These are phyloP conservation scores for Coendou prehensilis DNA, from an alignment of 2,797 vertebrate genomes.

Conservation along the genomic window DNA sequence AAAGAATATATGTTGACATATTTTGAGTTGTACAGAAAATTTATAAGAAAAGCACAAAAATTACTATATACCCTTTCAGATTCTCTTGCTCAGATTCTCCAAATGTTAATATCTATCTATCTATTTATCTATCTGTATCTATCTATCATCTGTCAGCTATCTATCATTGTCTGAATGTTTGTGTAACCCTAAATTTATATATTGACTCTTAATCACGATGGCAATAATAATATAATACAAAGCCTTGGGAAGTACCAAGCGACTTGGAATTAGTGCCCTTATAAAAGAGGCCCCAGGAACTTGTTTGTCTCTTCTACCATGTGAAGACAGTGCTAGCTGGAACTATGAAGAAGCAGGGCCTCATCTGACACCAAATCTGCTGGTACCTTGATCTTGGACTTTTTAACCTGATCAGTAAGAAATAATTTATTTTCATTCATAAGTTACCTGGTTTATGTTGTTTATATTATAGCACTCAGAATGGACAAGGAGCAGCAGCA, in stretches of 20 bases:
- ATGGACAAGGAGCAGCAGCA: background rate
- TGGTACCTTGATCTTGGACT: background rate
- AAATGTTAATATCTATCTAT: background rate
- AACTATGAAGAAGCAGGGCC: background rate
- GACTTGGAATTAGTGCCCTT: background rate
- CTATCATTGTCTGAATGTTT: background rate
- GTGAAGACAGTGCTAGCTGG: background rate
- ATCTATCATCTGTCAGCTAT: background rate
- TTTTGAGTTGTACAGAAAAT: conserved; percentile 20
- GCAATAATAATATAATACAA: background rate
- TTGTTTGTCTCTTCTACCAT: no score
- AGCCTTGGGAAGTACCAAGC: background rate
- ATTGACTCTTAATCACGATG: background rate
- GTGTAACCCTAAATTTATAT: background rate
- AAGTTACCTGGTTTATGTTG: background rate
- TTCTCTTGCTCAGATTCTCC: background rate
- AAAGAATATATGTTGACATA: background rate
- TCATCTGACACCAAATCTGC: background rate
- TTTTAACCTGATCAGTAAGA: background rate
- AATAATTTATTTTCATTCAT: background rate
- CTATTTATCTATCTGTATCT: background rate
- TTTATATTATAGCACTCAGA: background rate
- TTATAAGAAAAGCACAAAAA: conserved; percentile 24
- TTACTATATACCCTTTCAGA: background rate
- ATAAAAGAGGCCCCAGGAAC: background rate